Base-by-base conservation (phyloP, 2,888 invertebrate species). In the Mystacides longicornis region DNA sequence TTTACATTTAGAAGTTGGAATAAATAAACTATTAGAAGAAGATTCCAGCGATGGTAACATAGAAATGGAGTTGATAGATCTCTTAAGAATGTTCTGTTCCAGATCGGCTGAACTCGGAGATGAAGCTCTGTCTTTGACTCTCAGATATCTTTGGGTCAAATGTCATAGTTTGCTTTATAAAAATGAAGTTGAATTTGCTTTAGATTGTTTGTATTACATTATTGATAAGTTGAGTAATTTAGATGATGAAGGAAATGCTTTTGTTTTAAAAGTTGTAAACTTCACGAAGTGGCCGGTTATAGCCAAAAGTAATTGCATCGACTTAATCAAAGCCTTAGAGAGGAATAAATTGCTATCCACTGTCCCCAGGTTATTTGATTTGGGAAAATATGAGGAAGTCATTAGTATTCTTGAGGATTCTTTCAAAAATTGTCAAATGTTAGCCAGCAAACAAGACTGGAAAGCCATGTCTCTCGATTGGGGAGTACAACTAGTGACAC, bases 341-440 rank as follows among this genome's bases (percentile, higher is more conserved):
- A 71, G 78, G 60, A 79, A 78, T 65, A 78, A 76, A 61, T 74
- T 74, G 61, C 68, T 89, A 21, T 79, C 82, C 14, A 82, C 82
- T 62, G 81, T 89, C 1, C 78, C 84, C 67, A 77, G 79, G 54
- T 70, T 88, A n/a, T 86, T 82, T 67, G 80, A 83, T 20, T 75
- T 75, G 18, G 79, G 82, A 43, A 77, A 79, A 51, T 89, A 84
- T 66, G 73, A 78, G 19, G 84, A 86, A 64, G 79, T 89, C 0
- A 76, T 85, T 18, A 71, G 75, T 18, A 83, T 89, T 61, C 70
- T 89, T 1, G 80, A 81, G 66, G 81, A 85, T 62, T 85, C 85
- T 1, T 85, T 87, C 66, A 79, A 80, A 60, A 77, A 80, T 63
- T 76, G 73, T 58, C 75, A 75, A 60, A 65, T 67, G 42, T 68